Evolutionary conservation across 1,140 invertebrate genomes (phyloP), one percentile per base, ranked within the genome.

Genomic region (Hypsibius dujardini): DNA sequence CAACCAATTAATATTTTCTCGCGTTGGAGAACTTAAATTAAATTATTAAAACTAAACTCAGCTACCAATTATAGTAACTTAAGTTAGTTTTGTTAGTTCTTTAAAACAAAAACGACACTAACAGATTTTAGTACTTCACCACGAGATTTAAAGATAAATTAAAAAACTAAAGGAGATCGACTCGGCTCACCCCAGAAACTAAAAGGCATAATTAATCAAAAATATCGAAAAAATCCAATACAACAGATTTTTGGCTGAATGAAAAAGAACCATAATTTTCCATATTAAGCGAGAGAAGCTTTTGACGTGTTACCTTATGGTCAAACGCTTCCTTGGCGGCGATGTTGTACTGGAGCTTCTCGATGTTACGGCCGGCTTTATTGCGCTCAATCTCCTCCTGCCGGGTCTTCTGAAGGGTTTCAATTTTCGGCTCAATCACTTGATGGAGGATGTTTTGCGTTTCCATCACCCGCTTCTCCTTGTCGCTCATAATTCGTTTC

Each of bases 401-500:
- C 7, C 62, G 62, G 42, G 7, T 42, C 7, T 14, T 42, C 7
- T 7, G 12, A 7, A 67, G 62, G 3, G 12, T 12, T 42, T 7
- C 42, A 3, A 67, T 67, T 42, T 67, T 7, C 3, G 62, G 62
- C 7, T 67, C 42, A 3, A 67, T 7, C 7, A 42, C 42, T 14
- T 67, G 7, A 7, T 42, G 7, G 42, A 67, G 3, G 62, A 93
- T 89, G 75, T 84, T 82, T 78, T 90, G 87, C 45, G 97, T 89
- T 80, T 95, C 89, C 50, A 85, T 82, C 0, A 98, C 80, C 81
- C 92, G 94, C 1, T 84, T 85, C 80, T 98, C 90, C 80, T 98
- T 98, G 76, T 93, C 94, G 73, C 90, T 88, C 73, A 98, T 92
- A 0, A 87, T 89, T 77, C 87, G 90, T 73, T 90, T 83, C 0